Evolutionary conservation across 2,113 vertebrate species (phyloP).

Genomic region (human (Homo sapiens)): DNA sequence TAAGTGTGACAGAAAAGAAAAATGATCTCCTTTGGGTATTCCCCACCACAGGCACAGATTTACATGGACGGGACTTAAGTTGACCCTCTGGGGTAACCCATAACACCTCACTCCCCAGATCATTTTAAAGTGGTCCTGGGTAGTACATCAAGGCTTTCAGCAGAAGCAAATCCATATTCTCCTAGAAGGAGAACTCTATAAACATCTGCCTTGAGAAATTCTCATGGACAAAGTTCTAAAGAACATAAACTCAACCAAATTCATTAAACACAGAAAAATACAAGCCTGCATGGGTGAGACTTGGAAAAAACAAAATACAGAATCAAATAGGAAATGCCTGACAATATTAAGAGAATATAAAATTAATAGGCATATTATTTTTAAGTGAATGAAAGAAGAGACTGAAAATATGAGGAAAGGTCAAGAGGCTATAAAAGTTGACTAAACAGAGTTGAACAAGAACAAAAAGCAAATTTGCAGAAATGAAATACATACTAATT

Average conservation of each 20-base stretch:
- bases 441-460: not conserved
- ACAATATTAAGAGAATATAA: not conserved
- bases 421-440: not conserved
- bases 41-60: not conserved
- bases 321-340: not conserved
- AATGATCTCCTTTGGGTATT: not conserved
- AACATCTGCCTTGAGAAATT: not conserved
- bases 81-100: not conserved
- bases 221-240: not conserved
- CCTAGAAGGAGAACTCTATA: not conserved
- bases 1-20: not conserved
- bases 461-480: not conserved
- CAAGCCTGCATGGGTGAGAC: not conserved
- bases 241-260: not conserved
- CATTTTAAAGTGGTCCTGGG: not conserved
- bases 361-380: not conserved
- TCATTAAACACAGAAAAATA: not conserved
- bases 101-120: not conserved
- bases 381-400: not conserved
- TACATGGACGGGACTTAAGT: not conserved
- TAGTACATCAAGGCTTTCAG: not conserved
- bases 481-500: not conserved
- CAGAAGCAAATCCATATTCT: not conserved
- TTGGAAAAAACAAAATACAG: not conserved
- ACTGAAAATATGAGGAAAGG: not conserved